These are phyloP conservation scores for Urechis unicinctus DNA, from an alignment of 2,888 invertebrate species.

Conservation along the genomic window DNA sequence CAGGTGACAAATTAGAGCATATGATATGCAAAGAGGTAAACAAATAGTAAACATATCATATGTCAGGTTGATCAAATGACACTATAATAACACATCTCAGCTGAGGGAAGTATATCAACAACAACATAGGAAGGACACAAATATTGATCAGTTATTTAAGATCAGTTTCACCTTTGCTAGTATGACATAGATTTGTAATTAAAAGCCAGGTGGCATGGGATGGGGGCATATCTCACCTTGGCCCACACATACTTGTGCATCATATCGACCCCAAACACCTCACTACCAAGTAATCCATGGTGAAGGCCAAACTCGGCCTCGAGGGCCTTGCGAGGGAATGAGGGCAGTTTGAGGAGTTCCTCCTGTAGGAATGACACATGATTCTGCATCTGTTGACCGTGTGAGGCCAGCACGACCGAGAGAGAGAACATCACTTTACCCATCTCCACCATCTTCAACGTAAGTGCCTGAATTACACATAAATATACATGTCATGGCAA, in stretches of 20 bases:
- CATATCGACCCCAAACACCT: constrained; percentile 85
- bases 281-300: constrained; percentile 65
- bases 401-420: constrained; percentile 38
- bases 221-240: constrained; percentile 53
- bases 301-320: constrained; percentile 83
- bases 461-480: constrained; percentile 61
- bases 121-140: too few relatives aligned
- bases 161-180: too few relatives aligned
- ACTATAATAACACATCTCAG: too few relatives aligned
- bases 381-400: constrained; percentile 65
- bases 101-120: too few relatives aligned
- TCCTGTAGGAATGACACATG: constrained; percentile 97
- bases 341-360: constrained; percentile 95
- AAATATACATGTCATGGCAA: not conserved
- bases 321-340: constrained; percentile 94
- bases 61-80: too few relatives aligned
- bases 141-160: too few relatives aligned
- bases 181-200: too few relatives aligned
- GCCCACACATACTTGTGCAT: constrained; percentile 99
- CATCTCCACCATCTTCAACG: constrained; percentile 92
- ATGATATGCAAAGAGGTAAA: too few relatives aligned
- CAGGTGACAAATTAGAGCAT: too few relatives aligned
- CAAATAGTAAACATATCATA: too few relatives aligned
- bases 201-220: too few relatives aligned
- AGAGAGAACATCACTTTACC: constrained; percentile 67